These are phyloP conservation scores for Cyaniris semiargus DNA, from an alignment of 2,888 invertebrate species.

Conservation along the genomic window DNA sequence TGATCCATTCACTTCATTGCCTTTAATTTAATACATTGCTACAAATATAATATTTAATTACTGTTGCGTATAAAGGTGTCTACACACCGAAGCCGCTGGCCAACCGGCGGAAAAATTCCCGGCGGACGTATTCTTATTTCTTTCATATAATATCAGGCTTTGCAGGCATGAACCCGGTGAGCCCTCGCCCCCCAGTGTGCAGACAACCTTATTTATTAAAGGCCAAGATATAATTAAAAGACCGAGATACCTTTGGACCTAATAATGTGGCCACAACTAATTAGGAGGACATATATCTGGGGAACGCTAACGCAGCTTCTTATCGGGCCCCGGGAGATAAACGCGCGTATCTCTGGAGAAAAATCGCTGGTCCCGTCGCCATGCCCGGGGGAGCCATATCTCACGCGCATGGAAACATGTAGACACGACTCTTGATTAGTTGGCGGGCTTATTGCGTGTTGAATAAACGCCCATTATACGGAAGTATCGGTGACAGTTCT, in stretches of 20 bases:
- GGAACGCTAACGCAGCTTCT: slow-evolving; percentile 28
- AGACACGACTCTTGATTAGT: slow-evolving; percentile 32
- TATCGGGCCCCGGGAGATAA: slow-evolving; percentile 49
- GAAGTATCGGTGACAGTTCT: too few species aligned
- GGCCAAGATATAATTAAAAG: neutral
- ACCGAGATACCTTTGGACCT: neutral
- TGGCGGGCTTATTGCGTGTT: slow-evolving; percentile 3
- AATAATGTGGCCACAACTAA: slow-evolving; percentile 14
- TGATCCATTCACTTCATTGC: neutral
- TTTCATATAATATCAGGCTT: too few species aligned
- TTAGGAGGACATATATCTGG: slow-evolving; percentile 31
- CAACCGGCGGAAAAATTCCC: too few species aligned
- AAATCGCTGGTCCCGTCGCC: slow-evolving; percentile 60
- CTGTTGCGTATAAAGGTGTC: neutral
- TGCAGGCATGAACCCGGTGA: too few species aligned
- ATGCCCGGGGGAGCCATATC: slow-evolving; percentile 58
- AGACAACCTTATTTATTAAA: neutral
- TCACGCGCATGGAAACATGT: slow-evolving; percentile 52
- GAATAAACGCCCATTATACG: neutral
- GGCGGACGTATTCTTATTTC: too few species aligned
- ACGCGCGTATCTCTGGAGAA: slow-evolving; percentile 61
- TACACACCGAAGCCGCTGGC: too few species aligned
- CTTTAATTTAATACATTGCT: neutral
- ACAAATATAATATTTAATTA: neutral
- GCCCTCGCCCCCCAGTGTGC: too few species aligned